Evolutionary conservation across 2,888 invertebrate species (phyloP), one percentile per base, ranked within the genome.

Genomic region (Lasioglossum villosulum): DNA sequence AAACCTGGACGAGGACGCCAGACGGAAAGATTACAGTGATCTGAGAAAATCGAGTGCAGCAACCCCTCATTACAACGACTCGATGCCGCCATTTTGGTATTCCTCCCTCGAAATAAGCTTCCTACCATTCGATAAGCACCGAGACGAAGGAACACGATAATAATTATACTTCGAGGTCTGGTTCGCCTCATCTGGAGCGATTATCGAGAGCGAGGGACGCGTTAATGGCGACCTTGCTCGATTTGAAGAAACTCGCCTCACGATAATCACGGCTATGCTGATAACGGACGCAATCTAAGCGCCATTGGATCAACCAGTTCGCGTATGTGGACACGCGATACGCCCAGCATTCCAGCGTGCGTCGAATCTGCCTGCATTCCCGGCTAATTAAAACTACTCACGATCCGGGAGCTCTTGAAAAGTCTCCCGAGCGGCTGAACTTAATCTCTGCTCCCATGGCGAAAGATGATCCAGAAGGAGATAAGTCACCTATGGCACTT

Each of bases 201-300:
- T 76, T 52, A 78, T 75, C 80, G 52, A 16, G 59, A 70, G 68
- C 56, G 39, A 23, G 75, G 14, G 59, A 23, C 42, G 56, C 52
- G 63, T 48, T 83, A 77, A 75, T 72, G 63, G 72, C 56, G 84
- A 80, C 78, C 85, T 84, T 82, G 80, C 56, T n/a, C n/a, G 82
- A 79, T 82, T 77, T 52, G 27, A 66, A 80, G 80, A 80, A 86
- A 83, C 42, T 75, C 63, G 75, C 56, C 23, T 27, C 66, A 70
- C 70, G 19, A 77, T 74, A 79, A 89, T 86, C 86, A 45, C 52
- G 73, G 80, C 73, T 75, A 2, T n/a, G 75, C 75, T 79, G 84
- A 89, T 88, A 83, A 84, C 59, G 42, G 42, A 74, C 71, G 88
- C 86, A 82, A 89, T 89, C 82, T 80, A 88, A 86, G 84, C 84